phyloP scores from a whole-genome alignment of 30 jellyfish, hydroid and myxozoan genomes.

The Cassiopea andromeda region DNA sequence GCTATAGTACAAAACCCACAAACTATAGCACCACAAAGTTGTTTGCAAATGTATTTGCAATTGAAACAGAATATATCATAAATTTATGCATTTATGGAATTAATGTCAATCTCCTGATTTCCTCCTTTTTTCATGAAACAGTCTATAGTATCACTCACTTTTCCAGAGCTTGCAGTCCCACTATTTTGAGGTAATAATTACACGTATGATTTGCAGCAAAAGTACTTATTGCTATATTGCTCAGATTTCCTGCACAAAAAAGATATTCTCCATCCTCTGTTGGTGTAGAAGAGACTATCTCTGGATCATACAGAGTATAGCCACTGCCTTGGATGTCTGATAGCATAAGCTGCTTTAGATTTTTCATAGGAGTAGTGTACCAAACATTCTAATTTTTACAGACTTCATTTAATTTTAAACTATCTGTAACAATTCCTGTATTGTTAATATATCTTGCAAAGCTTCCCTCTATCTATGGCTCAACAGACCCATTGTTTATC shows the following conservation, averaged over 20 bases:
- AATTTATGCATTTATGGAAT: not conserved
- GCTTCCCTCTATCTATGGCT: constrained; percentile 46
- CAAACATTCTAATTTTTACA: constrained; percentile 28
- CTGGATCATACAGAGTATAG: constrained; percentile 46
- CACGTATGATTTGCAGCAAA: constrained; percentile 34
- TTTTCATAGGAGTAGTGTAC: constrained; percentile 37
- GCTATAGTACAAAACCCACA: constrained; percentile 33
- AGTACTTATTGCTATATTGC: constrained; percentile 23
- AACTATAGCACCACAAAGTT: constrained; percentile 28
- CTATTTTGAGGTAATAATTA: constrained; percentile 17
- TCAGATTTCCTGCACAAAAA: constrained; percentile 57
- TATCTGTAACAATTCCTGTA: constrained; percentile 25
- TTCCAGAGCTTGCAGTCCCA: constrained; percentile 18
- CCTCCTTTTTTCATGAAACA: not conserved
- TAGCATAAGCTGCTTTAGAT: constrained; percentile 33
- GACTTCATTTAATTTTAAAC: constrained; percentile 2
- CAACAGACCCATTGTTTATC: constrained; percentile 59
- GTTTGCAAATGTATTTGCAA: constrained; percentile 32
- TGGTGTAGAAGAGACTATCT: constrained; percentile 58
- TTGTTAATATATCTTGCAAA: constrained; percentile 41
- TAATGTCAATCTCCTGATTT: not conserved
- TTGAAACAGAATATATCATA: constrained; percentile 24
- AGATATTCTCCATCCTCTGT: constrained; percentile 48
- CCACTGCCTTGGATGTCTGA: constrained; percentile 56
- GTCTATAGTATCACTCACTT: not conserved